Conservation (phyloP, 2,888 invertebrate genomes). For the Brachyptera putata region DNA sequence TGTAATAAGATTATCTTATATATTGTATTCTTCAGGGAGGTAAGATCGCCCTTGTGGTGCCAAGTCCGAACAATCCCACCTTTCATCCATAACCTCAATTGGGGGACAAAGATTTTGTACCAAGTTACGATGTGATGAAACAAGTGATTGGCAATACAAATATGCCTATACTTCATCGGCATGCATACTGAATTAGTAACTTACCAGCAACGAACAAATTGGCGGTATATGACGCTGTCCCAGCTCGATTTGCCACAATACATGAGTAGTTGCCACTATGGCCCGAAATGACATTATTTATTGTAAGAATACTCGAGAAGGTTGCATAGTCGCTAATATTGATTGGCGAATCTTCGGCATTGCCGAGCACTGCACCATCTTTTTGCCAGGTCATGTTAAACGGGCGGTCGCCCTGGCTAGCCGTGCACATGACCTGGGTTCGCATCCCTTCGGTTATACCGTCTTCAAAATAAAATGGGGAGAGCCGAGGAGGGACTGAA, state of each 20-base stretch:
- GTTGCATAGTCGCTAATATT: constrained; percentile 53
- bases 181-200: too few relatives aligned
- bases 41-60: too few relatives aligned
- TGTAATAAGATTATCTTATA: too few relatives aligned
- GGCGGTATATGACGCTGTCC: constrained; percentile 49
- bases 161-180: too few relatives aligned
- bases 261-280: constrained; percentile 49
- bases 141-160: too few relatives aligned
- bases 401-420: constrained; percentile 49
- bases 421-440: constrained; percentile 50
- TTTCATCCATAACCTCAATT: too few relatives aligned
- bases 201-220: constrained; percentile 53
- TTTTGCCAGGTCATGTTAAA: constrained; percentile 44
- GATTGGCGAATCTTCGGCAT: constrained; percentile 40
- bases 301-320: constrained; percentile 50
- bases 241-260: constrained; percentile 36
- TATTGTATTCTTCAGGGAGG: too few relatives aligned
- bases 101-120: too few relatives aligned
- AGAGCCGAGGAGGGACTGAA: constrained; percentile 39
- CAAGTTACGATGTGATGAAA: too few relatives aligned
- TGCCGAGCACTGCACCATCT: constrained; percentile 38
- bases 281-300: constrained; percentile 46
- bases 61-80: too few relatives aligned
- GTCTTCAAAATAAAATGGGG: constrained; percentile 38
- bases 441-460: constrained; percentile 38